Base-by-base conservation (phyloP, 2,888 invertebrate genomes). In the Chamaedrilus cognettii region DNA sequence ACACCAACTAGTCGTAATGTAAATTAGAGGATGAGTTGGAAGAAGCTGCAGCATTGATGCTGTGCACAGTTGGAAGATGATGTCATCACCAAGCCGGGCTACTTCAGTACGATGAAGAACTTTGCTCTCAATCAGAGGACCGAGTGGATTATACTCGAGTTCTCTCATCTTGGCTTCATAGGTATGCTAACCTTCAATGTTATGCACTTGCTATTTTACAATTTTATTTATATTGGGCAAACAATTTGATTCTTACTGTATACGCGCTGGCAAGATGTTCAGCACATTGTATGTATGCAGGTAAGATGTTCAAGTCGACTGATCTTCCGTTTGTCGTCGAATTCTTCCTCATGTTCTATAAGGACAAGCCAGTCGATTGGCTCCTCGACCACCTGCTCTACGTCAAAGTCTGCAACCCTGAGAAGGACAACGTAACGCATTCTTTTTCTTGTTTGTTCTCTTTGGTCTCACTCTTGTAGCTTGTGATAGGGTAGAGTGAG, bases 281-380 rank as follows among this genome's bases (percentile, higher is more conserved):
- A n/a, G n/a, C n/a, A n/a, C n/a, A n/a, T 26, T 55, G 23, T 11
- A n/a, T 5, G 4, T 26, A 73, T 74, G 28, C 74, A 83, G 85
- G 87, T 2, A 87, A 87, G 87, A 88, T 98, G 87, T 96, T 98
- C 84, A 91, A 92, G 79, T 91, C 93, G 26, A 89, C 90, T 0
- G 93, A 95, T 79, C 85, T 97, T 30, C 90, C 92, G 0, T 90
- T 91, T 86, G 87, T 97, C 70, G 90, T 94, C 50, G 92, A 94
- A 74, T 97, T 95, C 84, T 91, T 97, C 77, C 90, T 97, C 81
- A 91, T 97, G 88, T 97, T 98, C 82, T 93, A 94, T 85, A 90
- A 90, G 79, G 94, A 96, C 79, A 95, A 96, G 85, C 97, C 98
- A 0, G 95, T 96, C 0, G 97, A 98, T 81, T 98, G 97, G 97